These are phyloP conservation scores for Xiphophorus birchmanni DNA, from an alignment of 2,797 vertebrate species.

Conservation along the genomic window DNA sequence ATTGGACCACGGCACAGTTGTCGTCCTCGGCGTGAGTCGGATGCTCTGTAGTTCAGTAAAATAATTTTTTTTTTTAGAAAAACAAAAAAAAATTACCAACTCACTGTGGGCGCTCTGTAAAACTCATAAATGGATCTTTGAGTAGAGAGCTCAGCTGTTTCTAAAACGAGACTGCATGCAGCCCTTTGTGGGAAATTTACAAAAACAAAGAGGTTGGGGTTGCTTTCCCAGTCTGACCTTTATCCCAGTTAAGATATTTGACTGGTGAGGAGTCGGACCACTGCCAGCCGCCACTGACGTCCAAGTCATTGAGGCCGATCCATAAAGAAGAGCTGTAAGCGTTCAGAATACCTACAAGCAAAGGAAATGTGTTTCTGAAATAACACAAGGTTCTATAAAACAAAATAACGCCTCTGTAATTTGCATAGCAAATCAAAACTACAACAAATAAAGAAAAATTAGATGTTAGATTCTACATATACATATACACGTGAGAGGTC, in stretches of 20 bases:
- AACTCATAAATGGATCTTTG: conserved; percentile 16
- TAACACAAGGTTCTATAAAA: background rate
- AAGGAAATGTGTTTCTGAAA: conserved; percentile 5
- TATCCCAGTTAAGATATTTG: conserved; percentile 98
- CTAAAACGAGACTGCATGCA: conserved; percentile 38
- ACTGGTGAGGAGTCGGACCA: conserved; percentile 95
- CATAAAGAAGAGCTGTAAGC: conserved; percentile 93
- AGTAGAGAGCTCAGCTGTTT: conserved; percentile 17
- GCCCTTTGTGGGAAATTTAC: conserved; percentile 22
- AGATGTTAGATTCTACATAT: background rate
- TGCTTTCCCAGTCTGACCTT: conserved; percentile 81
- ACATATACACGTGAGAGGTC: background rate
- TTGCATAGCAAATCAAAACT: background rate
- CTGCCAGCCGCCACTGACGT: conserved; percentile 97
- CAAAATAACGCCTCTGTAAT: background rate
- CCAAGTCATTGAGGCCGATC: conserved; percentile 97
- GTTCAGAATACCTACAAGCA: conserved; percentile 83
- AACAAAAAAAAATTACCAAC: background rate
- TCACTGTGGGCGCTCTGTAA: conserved; percentile 10
- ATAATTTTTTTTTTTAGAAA: background rate
- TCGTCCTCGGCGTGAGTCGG: conserved; percentile 90
- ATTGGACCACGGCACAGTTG: conserved; percentile 93
- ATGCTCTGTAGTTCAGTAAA: conserved; percentile 81
- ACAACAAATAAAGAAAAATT: background rate
- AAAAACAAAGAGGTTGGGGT: conserved; percentile 5